Percentiles rank a stretch among this genome's conserved stretches.
phyloP scores from a whole-genome alignment of 2,797 vertebrate species.

The Cossypha heuglini region DNA sequence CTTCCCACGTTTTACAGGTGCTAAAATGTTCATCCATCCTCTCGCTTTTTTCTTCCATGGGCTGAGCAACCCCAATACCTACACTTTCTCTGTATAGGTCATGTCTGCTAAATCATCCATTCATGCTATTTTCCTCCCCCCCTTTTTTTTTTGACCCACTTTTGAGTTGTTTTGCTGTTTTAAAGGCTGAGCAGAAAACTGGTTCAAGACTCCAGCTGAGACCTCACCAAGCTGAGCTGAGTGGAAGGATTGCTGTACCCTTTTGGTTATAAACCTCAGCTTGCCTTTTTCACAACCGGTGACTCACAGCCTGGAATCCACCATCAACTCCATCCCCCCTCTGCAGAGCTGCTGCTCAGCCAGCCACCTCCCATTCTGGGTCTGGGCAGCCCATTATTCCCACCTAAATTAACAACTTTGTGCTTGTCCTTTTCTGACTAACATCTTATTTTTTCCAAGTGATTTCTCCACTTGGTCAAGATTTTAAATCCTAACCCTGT shows the following conservation, averaged over 20 bases:
- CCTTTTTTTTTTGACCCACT: background rate
- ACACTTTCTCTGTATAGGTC: background rate
- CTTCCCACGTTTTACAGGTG: background rate
- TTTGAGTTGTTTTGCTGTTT: background rate
- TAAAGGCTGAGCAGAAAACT: conserved; percentile 2
- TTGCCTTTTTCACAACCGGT: background rate
- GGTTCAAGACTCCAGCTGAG: conserved; percentile 11
- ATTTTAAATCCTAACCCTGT: background rate
- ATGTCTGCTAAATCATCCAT: background rate
- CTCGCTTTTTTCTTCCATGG: background rate
- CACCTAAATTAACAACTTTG: background rate
- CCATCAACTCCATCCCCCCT: background rate
- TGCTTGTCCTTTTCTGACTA: background rate
- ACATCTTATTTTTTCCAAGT: background rate
- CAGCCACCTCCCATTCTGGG: background rate
- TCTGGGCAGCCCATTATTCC: background rate
- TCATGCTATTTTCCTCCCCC: background rate
- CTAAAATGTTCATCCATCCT: background rate
- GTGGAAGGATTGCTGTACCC: background rate
- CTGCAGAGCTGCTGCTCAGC: background rate
- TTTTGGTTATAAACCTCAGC: background rate
- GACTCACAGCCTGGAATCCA: background rate
- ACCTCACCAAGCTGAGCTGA: background rate
- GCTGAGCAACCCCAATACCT: background rate
- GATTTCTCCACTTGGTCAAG: background rate